Conservation (phyloP, 2,797 vertebrate species). For the Numenius phaeopus region DNA sequence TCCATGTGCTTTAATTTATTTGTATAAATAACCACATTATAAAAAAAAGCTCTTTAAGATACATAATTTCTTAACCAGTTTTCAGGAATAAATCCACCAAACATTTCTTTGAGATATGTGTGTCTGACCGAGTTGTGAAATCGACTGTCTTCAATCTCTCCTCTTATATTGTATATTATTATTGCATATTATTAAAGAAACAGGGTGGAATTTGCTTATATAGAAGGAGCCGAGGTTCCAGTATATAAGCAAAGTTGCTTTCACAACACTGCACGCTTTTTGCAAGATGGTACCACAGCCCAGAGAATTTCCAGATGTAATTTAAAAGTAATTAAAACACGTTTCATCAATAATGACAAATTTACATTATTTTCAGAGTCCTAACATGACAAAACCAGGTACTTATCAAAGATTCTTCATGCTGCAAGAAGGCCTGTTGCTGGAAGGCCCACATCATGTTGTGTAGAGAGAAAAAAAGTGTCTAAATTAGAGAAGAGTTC, state of each 20-base stretch:
- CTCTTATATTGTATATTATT: neutral
- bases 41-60: neutral
- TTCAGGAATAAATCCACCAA: neutral
- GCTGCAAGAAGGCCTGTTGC: neutral
- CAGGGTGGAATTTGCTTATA: neutral
- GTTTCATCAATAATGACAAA: neutral
- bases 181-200: neutral
- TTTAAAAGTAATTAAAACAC: neutral
- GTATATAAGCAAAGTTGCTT: neutral
- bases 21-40: neutral
- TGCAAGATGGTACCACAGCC: neutral
- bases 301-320: neutral
- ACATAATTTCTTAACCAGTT: neutral
- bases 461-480: neutral
- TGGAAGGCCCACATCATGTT: neutral
- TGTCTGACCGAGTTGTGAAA: slow-evolving; percentile 1
- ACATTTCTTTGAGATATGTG: neutral
- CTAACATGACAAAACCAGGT: neutral
- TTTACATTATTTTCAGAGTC: neutral
- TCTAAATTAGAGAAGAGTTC: neutral
- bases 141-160: neutral
- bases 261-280: neutral
- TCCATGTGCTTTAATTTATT: neutral
- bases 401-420: neutral
- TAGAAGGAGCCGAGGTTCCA: neutral